Base-by-base conservation (phyloP, 2,797 vertebrate species). In the Lagodon rhomboides region DNA sequence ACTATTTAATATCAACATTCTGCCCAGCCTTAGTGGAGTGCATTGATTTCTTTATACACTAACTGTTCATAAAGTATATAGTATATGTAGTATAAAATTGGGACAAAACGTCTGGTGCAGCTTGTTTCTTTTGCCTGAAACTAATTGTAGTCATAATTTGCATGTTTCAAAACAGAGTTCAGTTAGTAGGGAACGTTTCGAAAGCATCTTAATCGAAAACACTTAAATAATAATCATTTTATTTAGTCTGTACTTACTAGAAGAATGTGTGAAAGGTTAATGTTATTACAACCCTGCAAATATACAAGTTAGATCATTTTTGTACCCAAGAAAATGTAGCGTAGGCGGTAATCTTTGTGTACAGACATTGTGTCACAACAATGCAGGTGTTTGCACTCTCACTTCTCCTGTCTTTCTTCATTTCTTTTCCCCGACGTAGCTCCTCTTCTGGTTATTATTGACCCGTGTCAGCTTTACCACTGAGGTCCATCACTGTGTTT, bases 391-490 rank as follows among this genome's bases (percentile, higher is more conserved):
- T 10, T 27, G 41, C 13, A 38, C 38, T 38, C 38, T 38, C 8
- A 25, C 18, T 22, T 44, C 50, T 59, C 17, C 23, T 50, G 3
- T 18, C 59, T 69, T 64, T 22, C 3, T n/a, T 46, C 43, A 5
- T 47, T 10, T 25, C 8, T 13, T 68, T 56, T 9, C 3, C n/a
- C 17, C 5, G 16, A 15, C 25, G 13, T 4, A 17, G 70, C 46
- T 68, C 18, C 49, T 72, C 22, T 55, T 54, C 22, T 75, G 50
- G 30, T 69, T 69, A 5, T 85, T 85, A 87, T 90, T 85, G 87
- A 89, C 82, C 58, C 12, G 27, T 9, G 20, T 85, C 84, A 68
- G 86, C 82, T 83, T 85, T 65, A 78, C 50, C 79, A 47, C 60
- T 41, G 62, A 73, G 51, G 62, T 77, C 81, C 70, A 74, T 83